Conservation (phyloP, 2,888 invertebrate genomes). For the Polydesmus complanatus region DNA sequence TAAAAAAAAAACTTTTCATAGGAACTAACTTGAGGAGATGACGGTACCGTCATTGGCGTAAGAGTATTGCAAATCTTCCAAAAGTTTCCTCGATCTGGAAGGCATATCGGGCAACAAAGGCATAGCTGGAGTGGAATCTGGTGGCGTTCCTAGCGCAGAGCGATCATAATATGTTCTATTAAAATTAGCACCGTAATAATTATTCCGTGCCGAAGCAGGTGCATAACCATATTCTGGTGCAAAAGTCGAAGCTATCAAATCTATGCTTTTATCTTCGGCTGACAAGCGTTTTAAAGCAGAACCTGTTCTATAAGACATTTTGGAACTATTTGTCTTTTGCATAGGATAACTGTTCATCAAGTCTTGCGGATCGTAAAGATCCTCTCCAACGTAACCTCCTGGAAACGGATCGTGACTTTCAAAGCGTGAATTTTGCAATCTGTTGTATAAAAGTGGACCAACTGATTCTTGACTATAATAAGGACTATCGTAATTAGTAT, state of each 20-base stretch:
- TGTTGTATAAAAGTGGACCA: not conserved
- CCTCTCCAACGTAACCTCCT: not conserved
- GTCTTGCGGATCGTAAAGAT: not conserved
- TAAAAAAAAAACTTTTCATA: too few species aligned
- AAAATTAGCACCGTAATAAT: constrained; percentile 24
- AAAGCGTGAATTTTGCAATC: not conserved
- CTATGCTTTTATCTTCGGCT: constrained; percentile 37
- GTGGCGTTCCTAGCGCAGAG: constrained; percentile 31
- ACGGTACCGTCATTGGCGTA: too few species aligned
- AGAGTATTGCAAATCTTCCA: constrained; percentile 35
- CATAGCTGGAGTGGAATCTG: constrained; percentile 40
- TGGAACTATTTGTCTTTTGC: not conserved
- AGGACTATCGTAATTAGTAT: constrained; percentile 22
- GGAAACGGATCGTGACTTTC: not conserved
- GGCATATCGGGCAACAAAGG: constrained; percentile 44
- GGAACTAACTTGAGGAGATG: not conserved
- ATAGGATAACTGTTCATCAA: not conserved
- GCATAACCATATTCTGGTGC: constrained; percentile 32
- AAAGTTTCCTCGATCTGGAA: constrained; percentile 38
- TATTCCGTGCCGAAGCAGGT: constrained; percentile 23
- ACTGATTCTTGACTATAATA: constrained; percentile 24
- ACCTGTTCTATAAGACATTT: not conserved
- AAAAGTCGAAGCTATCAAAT: constrained; percentile 36
- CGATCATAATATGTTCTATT: constrained; percentile 33
- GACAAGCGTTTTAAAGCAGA: constrained; percentile 23